These are phyloP conservation scores for Anguilla obscura DNA, from an alignment of 2,797 vertebrate species.

Conservation along the genomic window DNA sequence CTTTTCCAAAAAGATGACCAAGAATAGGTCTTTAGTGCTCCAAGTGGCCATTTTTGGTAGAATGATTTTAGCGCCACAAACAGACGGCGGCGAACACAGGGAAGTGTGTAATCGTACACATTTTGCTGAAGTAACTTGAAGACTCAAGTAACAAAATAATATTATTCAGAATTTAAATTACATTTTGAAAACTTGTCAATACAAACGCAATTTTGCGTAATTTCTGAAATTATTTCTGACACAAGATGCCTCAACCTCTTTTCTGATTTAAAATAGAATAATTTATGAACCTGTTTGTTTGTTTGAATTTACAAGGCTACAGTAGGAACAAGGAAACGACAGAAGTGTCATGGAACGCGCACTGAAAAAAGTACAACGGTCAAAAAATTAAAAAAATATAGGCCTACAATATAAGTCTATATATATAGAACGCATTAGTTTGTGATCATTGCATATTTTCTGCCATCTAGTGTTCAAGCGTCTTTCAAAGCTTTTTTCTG, in stretches of 20 bases:
- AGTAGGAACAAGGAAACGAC: not conserved
- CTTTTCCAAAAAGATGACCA: conserved; percentile 45
- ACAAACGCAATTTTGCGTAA: not conserved
- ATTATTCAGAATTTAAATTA: not conserved
- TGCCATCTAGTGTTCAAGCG: conserved; percentile 43
- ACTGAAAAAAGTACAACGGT: not conserved
- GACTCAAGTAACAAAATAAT: not conserved
- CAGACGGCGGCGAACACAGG: not conserved
- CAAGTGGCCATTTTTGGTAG: conserved; percentile 49
- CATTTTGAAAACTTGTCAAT: not conserved
- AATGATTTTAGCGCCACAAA: conserved; percentile 56
- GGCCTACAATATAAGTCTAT: not conserved
- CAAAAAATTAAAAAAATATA: not conserved
- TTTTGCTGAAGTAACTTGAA: not conserved
- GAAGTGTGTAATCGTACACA: not conserved
- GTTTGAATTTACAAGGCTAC: not conserved
- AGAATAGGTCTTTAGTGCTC: conserved; percentile 31
- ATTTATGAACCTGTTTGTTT: not conserved
- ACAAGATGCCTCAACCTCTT: not conserved
- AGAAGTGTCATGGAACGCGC: too few relatives aligned
- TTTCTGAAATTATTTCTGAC: not conserved
- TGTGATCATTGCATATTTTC: not conserved
- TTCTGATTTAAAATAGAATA: not conserved
- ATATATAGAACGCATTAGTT: not conserved
- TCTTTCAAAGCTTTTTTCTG: not conserved